Evolutionary conservation across 2,113 vertebrate species (phyloP).

Genomic region (Pterocles burchelli): DNA sequence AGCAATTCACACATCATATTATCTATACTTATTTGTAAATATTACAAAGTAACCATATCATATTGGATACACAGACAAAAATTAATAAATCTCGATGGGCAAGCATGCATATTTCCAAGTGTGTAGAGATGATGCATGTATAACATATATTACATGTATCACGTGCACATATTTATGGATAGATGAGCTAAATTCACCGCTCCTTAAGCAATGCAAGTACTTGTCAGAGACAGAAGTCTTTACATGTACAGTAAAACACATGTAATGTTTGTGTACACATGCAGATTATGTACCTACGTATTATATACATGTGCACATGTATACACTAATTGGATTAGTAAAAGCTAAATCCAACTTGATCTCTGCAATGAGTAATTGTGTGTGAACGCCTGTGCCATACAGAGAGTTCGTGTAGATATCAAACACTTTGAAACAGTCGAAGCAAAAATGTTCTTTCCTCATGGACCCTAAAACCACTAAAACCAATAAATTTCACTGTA

Average conservation of each 20-base stretch:
- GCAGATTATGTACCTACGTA: background rate
- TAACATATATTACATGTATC: background rate
- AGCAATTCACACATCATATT: background rate
- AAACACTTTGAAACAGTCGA: background rate
- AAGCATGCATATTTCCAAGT: background rate
- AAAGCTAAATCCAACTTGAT: constrained; percentile 15
- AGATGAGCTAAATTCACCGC: background rate
- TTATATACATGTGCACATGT: background rate
- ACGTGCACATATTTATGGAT: background rate
- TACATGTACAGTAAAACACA: background rate
- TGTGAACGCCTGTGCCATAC: background rate
- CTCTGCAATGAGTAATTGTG: background rate
- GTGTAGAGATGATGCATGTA: background rate
- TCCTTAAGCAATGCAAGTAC: background rate
- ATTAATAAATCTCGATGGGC: background rate
- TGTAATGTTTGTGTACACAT: background rate
- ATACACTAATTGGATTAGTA: background rate
- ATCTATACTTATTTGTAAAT: background rate
- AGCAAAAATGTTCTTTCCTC: background rate
- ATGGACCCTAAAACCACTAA: background rate
- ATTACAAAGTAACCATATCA: background rate
- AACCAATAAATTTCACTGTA: background rate
- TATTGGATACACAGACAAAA: background rate
- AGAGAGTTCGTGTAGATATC: background rate
- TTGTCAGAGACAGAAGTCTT: background rate